These are phyloP conservation scores for Dolomedes plantarius DNA, from an alignment of 2,888 invertebrate species.

Conservation along the genomic window DNA sequence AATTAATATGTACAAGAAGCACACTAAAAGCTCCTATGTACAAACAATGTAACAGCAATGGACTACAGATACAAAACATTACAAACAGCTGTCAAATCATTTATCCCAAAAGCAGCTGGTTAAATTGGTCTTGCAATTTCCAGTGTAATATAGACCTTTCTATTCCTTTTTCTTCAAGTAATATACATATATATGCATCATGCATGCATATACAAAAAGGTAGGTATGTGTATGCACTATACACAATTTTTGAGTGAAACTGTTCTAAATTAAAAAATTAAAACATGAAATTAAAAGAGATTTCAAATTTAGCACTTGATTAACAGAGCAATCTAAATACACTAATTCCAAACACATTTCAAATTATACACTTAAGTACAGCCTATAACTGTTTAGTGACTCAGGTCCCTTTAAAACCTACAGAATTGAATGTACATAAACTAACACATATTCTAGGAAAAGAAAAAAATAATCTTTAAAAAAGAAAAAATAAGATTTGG, in stretches of 20 bases:
- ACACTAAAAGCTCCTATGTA: constrained; percentile 67
- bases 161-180: background rate
- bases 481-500: too few relatives aligned
- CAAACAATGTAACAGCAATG: constrained; percentile 51
- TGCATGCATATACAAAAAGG: background rate
- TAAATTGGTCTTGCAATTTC: constrained; percentile 29
- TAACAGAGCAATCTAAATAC: too few relatives aligned
- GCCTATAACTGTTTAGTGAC: too few relatives aligned
- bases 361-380: too few relatives aligned
- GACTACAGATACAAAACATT: constrained; percentile 41
- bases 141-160: background rate
- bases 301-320: too few relatives aligned
- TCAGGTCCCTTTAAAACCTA: too few relatives aligned
- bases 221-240: background rate
- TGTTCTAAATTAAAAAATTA: too few relatives aligned
- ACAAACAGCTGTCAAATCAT: constrained; percentile 38
- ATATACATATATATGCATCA: background rate
- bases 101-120: constrained; percentile 28
- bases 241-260: background rate
- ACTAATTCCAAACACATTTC: too few relatives aligned
- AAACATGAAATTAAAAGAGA: too few relatives aligned
- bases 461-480: too few relatives aligned
- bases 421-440: too few relatives aligned
- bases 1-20: constrained; percentile 37
- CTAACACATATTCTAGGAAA: too few relatives aligned